These are phyloP conservation scores for Argyresthia albistria DNA, from an alignment of 2,888 invertebrate genomes.

Conservation along the genomic window DNA sequence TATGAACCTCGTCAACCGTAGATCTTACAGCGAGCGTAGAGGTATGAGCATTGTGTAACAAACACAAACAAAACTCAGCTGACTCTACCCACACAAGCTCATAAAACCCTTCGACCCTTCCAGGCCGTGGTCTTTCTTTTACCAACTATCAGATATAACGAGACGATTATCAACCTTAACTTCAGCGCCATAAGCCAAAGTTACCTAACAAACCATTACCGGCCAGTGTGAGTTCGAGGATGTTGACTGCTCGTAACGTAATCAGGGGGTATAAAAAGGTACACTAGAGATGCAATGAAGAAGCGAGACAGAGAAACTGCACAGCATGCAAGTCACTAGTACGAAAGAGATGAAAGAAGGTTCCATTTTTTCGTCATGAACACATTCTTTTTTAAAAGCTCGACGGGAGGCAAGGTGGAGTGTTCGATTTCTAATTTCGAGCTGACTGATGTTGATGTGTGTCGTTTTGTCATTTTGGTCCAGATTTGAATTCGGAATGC, in stretches of 20 bases:
- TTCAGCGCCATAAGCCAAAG: neutral
- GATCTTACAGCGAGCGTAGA: no score
- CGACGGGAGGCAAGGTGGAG: slow-evolving; percentile 62
- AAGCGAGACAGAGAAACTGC: neutral
- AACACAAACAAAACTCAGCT: slow-evolving; percentile 36
- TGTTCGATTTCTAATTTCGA: slow-evolving; percentile 57
- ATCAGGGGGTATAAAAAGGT: slow-evolving; percentile 64
- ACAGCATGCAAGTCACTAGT: slow-evolving; percentile 7
- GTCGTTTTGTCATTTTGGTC: slow-evolving; percentile 25
- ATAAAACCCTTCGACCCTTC: neutral
- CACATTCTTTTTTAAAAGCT: slow-evolving; percentile 5
- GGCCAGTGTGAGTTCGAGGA: slow-evolving; percentile 27
- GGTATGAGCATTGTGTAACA: neutral
- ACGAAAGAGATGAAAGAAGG: slow-evolving; percentile 21
- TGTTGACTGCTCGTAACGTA: slow-evolving; percentile 49
- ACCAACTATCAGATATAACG: neutral
- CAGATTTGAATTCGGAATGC: slow-evolving; percentile 1
- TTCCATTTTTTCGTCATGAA: slow-evolving; percentile 38
- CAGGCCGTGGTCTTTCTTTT: neutral
- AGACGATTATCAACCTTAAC: no score
- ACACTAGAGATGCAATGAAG: slow-evolving; percentile 42
- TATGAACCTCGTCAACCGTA: no score
- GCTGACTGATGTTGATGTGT: slow-evolving; percentile 54
- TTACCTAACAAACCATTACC: neutral
- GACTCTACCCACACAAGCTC: slow-evolving; percentile 42